Evolutionary conservation across 2,888 invertebrate genomes (phyloP), one percentile per base, ranked within the genome.

Genomic region (Parasteatoda lunata): DNA sequence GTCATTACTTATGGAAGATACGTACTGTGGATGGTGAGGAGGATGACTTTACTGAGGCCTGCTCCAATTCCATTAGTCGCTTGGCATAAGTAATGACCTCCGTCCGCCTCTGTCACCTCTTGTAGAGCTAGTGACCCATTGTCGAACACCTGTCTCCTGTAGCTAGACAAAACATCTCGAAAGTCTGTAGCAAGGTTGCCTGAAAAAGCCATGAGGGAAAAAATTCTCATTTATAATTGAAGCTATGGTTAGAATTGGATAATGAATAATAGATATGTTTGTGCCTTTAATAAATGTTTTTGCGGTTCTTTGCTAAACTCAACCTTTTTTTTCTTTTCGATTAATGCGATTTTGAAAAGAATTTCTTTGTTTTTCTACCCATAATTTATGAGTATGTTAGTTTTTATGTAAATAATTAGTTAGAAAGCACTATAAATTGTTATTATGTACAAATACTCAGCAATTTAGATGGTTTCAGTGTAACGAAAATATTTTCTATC

Each of bases 31-130:
- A 90, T 88, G 13, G 88, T 90, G 51, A 90, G 84, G 75, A 71
- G 82, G 15, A 90, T 85, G 54, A 90, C 90, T 84, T 90, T 90
- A 77, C 89, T 90, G 76, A 90, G 82, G 15, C 90, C 90, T 1
- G 89, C 81, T 8, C 90, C 90, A 45, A 90, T 87, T 8, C 89
- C 89, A 77, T 90, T 90, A 30, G 79, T 75, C 9, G 90, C 89
- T 75, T 90, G 90, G 75, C 90, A 90, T 69, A 90, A 66, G 65
- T 90, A 90, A 77, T 88, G 89, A 4, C 89, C 90, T 0, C 83
- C 86, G 73, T 90, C 90, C 9, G 78, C 48, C 47, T 89, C 87
- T 5, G 78, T 68, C 82, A 89, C 90, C 59, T 89, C 89, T 68
- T 87, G 89, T 9, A 90, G 85, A 4, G 80, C 80, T 48, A 90